Evolutionary conservation across 1,140 invertebrate species (phyloP).

Genomic region (Nautilus pompilius): DNA sequence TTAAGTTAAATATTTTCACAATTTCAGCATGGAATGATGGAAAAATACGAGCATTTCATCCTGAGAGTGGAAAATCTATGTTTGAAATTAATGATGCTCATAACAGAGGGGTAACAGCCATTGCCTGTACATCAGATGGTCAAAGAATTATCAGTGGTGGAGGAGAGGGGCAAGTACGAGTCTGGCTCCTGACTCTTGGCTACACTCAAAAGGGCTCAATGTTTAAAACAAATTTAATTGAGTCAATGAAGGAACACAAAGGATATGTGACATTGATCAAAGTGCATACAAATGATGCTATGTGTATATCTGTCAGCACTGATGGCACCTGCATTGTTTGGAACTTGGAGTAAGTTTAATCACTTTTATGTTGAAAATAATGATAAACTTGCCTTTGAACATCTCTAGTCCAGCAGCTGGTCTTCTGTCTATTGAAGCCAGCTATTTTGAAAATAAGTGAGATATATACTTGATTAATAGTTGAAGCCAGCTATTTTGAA

Average conservation of each 20-base stretch:
- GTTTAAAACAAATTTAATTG: conserved; percentile 26
- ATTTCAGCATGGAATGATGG: conserved; percentile 74
- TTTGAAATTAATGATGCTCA: conserved; percentile 75
- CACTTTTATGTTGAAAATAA: too few relatives aligned
- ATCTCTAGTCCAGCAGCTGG: too few relatives aligned
- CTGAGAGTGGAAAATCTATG: conserved; percentile 10
- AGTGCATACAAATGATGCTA: conserved; percentile 70
- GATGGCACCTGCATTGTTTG: conserved; percentile 91
- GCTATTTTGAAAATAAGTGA: too few relatives aligned
- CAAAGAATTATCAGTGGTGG: conserved; percentile 78
- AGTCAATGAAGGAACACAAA: conserved; percentile 82
- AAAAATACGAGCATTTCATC: conserved; percentile 65
- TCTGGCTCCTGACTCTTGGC: conserved; percentile 34
- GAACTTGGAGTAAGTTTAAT: conserved; percentile 69
- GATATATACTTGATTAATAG: too few relatives aligned
- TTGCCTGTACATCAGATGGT: conserved; percentile 71
- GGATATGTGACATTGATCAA: conserved; percentile 78
- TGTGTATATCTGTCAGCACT: conserved; percentile 80
- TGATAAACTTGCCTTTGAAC: too few relatives aligned
- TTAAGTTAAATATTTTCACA: background rate
- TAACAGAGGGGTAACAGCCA: conserved; percentile 77
- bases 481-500: too few relatives aligned
- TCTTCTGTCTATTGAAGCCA: too few relatives aligned
- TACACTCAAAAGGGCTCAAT: conserved; percentile 17
- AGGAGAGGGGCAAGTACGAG: conserved; percentile 70